phyloP scores from a whole-genome alignment of 2,888 invertebrate genomes.

The Argynnis bischoffii region DNA sequence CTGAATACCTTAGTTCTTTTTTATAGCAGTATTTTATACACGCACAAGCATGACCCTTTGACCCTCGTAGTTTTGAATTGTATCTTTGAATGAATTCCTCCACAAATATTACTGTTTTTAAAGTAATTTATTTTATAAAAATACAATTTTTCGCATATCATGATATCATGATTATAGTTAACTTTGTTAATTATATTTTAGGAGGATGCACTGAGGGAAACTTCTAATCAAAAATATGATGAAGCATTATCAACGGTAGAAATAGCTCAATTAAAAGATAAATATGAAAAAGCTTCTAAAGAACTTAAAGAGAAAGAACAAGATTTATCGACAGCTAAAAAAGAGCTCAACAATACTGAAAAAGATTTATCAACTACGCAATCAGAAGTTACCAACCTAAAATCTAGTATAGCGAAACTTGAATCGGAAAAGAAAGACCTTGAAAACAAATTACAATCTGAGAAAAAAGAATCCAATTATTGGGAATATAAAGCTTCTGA shows the following conservation, averaged over 20 bases:
- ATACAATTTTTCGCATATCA: too few species aligned
- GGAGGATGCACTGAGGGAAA: conserved; percentile 73
- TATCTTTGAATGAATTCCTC: not conserved
- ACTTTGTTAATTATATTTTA: conserved; percentile 41
- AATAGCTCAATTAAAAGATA: conserved; percentile 76
- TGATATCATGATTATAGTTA: conserved; percentile 12
- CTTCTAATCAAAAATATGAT: conserved; percentile 73
- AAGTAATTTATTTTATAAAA: too few species aligned
- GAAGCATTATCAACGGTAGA: conserved; percentile 76
- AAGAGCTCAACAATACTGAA: conserved; percentile 70
- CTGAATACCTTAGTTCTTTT: conserved; percentile 2
- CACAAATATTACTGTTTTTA: too few species aligned
- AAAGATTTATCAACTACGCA: conserved; percentile 68
- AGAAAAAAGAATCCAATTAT: conserved; percentile 84
- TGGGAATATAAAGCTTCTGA: conserved; percentile 85
- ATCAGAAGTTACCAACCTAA: conserved; percentile 69
- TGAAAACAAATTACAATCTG: conserved; percentile 83
- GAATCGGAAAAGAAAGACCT: conserved; percentile 84
- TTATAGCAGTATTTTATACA: conserved; percentile 1
- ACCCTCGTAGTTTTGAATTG: not conserved
- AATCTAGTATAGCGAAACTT: conserved; percentile 68
- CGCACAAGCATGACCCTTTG: conserved; percentile 24
- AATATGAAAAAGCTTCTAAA: conserved; percentile 59
- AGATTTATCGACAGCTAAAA: conserved; percentile 58
- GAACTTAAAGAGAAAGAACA: conserved; percentile 68